A percentile compares a stretch with the other conserved stretches of the same genome.
Evolutionary conservation across 2,113 vertebrate genomes (phyloP).

Genomic region (Sarotherodon lohbergeri): DNA sequence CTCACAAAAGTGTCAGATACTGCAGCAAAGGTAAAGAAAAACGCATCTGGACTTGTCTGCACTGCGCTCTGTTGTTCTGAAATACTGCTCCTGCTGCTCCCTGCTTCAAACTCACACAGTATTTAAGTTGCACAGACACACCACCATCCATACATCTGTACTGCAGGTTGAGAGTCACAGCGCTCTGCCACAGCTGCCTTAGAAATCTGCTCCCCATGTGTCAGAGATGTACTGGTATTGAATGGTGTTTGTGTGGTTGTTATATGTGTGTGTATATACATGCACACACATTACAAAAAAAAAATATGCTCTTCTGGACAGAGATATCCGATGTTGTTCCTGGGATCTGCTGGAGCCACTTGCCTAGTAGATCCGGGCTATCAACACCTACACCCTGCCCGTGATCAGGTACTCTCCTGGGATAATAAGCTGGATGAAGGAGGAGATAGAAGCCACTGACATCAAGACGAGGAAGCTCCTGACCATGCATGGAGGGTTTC

Average conservation of each 20-base stretch:
- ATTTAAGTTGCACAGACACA: neutral
- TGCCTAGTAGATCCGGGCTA: no score
- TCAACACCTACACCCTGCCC: no score
- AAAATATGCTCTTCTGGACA: no score
- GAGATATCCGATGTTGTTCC: no score
- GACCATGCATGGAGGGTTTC: neutral
- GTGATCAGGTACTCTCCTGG: no score
- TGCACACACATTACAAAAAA: no score
- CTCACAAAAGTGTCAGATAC: conserved; percentile 42
- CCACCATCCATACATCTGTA: conserved; percentile 31
- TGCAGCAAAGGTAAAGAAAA: neutral
- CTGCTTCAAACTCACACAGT: neutral
- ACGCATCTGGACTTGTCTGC: neutral
- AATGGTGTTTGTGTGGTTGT: neutral
- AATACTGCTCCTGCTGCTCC: neutral
- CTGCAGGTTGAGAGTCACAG: conserved; percentile 13
- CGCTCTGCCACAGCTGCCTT: conserved; percentile 29
- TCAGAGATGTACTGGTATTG: conserved; percentile 26
- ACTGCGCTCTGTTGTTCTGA: neutral
- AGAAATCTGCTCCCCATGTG: conserved; percentile 43
- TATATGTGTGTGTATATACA: neutral
- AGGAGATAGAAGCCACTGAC: no score
- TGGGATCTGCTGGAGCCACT: no score
- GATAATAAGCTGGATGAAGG: no score
- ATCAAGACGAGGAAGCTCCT: neutral